Conservation (phyloP, 2,113 vertebrate genomes). For the Aramus guarauna region DNA sequence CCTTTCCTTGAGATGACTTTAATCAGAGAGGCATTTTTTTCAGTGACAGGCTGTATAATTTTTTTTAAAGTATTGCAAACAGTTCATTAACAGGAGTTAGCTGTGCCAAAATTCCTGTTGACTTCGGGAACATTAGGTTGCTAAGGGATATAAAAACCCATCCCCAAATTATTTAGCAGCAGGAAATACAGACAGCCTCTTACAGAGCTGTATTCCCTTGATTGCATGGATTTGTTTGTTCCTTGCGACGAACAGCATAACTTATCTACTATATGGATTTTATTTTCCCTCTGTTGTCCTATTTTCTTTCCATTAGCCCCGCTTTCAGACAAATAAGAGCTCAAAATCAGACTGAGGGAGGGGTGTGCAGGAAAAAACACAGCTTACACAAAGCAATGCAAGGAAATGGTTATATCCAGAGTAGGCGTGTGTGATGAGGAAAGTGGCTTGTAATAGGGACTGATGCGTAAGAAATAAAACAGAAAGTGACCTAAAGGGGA, state of each 20-base stretch:
- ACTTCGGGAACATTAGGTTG: constrained; percentile 8
- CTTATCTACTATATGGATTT: background rate
- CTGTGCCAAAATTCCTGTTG: constrained; percentile 33
- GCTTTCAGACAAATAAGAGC: background rate
- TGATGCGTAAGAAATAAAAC: background rate
- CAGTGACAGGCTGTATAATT: background rate
- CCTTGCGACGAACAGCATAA: background rate
- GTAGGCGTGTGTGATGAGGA: background rate
- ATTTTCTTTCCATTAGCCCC: background rate
- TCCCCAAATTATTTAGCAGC: background rate
- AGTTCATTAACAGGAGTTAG: constrained; percentile 7
- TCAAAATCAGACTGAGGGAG: background rate
- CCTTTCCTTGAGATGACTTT: constrained; percentile 1
- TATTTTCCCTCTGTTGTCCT: background rate
- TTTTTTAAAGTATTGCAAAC: background rate
- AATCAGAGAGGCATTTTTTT: background rate
- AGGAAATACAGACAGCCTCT: background rate
- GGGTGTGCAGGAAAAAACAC: background rate
- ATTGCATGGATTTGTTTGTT: background rate
- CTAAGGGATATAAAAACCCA: background rate
- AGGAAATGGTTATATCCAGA: background rate
- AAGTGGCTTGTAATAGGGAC: background rate
- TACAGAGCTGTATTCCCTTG: background rate
- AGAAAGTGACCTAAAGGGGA: background rate
- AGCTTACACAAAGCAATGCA: background rate